phyloP scores from a whole-genome alignment of 2,888 invertebrate genomes.

The Erynnis tages region DNA sequence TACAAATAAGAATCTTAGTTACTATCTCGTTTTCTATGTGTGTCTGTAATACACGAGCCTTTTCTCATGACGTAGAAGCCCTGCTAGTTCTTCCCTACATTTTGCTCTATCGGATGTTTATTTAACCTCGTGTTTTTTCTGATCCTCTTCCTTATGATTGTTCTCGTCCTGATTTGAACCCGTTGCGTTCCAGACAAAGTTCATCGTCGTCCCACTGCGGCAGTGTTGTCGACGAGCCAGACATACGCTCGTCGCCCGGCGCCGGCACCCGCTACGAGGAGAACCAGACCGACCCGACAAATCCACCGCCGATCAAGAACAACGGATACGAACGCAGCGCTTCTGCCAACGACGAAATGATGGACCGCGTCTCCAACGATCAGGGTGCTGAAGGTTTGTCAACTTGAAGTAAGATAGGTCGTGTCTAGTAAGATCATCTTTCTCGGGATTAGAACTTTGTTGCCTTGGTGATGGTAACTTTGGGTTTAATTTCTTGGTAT shows the following conservation, averaged over 20 bases:
- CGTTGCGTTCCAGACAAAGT: conserved; percentile 72
- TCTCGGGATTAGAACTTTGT: no score
- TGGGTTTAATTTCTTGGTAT: no score
- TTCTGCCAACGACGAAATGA: conserved; percentile 67
- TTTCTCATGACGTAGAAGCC: no score
- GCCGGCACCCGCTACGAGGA: conserved; percentile 73
- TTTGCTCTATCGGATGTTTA: no score
- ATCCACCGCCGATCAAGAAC: conserved; percentile 74
- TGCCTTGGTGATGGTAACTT: no score
- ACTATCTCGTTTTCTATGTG: no score
- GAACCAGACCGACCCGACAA: conserved; percentile 70
- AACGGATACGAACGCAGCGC: conserved; percentile 77
- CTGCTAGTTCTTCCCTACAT: no score
- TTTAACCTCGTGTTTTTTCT: no score
- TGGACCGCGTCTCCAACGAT: conserved; percentile 73
- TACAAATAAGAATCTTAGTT: no score
- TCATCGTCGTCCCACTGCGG: conserved; percentile 79
- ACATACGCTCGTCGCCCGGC: conserved; percentile 76
- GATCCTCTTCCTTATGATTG: neutral
- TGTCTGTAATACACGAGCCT: no score
- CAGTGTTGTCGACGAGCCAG: conserved; percentile 75
- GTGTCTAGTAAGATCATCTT: conserved; percentile 8
- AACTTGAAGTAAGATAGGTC: conserved; percentile 21
- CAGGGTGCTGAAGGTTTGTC: conserved; percentile 77
- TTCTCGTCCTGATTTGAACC: neutral